Evolutionary conservation across 2,888 invertebrate species (phyloP).

Genomic region (Archaeoteleia sp.): DNA sequence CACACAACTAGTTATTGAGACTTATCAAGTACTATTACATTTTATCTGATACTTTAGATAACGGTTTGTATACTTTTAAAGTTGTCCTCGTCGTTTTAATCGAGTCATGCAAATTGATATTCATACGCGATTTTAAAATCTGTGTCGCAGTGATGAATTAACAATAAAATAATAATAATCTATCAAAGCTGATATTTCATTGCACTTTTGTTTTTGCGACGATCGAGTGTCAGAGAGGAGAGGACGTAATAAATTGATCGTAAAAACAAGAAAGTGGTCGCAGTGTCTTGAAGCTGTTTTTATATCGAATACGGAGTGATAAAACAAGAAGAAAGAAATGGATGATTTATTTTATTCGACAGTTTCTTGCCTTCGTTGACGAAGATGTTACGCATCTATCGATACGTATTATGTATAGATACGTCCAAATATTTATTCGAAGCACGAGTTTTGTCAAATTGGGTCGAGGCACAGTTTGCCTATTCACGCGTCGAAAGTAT

Average conservation of each 20-base stretch:
- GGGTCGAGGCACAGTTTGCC: no score
- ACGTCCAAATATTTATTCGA: no score
- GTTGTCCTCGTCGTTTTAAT: no score
- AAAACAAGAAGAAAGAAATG: background rate
- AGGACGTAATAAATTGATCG: conserved; percentile 2
- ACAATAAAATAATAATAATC: no score
- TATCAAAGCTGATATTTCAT: no score
- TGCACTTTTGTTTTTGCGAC: background rate
- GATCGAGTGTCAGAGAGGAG: background rate
- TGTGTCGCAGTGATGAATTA: no score
- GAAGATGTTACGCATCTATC: conserved; percentile 1
- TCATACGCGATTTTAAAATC: no score
- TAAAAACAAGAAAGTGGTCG: conserved; percentile 2
- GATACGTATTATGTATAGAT: no score
- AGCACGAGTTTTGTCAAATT: no score
- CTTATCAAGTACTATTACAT: conserved; percentile 1
- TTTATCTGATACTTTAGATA: conserved; percentile 5
- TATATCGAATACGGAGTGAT: background rate
- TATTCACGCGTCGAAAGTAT: no score
- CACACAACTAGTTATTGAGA: conserved; percentile 14
- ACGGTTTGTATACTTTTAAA: background rate
- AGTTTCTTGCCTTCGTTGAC: conserved; percentile 1
- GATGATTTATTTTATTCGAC: conserved; percentile 2
- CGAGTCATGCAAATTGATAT: no score
- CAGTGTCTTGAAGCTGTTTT: background rate